These are phyloP conservation scores for Echiichthys vipera DNA, from an alignment of 2,797 vertebrate genomes.

Conservation along the genomic window DNA sequence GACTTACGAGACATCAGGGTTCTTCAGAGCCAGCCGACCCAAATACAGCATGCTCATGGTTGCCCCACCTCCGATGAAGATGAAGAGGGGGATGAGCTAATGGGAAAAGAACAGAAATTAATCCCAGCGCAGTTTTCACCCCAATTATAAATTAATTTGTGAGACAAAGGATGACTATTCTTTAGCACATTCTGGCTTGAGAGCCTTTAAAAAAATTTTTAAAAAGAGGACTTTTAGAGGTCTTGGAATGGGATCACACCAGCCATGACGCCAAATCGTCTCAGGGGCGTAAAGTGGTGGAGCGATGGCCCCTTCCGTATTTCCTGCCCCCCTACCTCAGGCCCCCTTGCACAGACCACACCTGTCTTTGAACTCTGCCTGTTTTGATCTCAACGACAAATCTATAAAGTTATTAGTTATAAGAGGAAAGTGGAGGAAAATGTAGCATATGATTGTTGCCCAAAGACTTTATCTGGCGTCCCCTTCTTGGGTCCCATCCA, in stretches of 20 bases:
- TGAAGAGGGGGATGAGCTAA: constrained; percentile 93
- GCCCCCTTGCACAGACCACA: no score
- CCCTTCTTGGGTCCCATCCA: neutral
- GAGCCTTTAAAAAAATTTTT: neutral
- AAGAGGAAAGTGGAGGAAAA: neutral
- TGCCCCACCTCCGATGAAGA: constrained; percentile 91
- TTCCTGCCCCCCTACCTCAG: no score
- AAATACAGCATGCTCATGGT: constrained; percentile 87
- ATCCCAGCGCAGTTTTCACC: neutral
- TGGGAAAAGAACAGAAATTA: constrained; percentile 5
- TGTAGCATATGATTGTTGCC: no score
- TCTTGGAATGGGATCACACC: no score
- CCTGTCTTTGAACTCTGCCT: no score
- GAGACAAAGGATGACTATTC: neutral
- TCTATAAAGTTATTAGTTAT: no score
- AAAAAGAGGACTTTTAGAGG: no score
- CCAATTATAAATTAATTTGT: neutral
- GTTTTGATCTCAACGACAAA: no score
- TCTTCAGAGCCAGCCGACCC: constrained; percentile 87
- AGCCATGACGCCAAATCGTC: no score
- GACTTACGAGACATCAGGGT: constrained; percentile 91
- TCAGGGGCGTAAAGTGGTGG: no score
- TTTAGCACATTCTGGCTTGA: neutral
- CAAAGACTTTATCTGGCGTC: no score
- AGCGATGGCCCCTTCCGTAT: no score